These are phyloP conservation scores for Crotalus horridus DNA, from an alignment of 2,113 vertebrate genomes.

Conservation along the genomic window DNA sequence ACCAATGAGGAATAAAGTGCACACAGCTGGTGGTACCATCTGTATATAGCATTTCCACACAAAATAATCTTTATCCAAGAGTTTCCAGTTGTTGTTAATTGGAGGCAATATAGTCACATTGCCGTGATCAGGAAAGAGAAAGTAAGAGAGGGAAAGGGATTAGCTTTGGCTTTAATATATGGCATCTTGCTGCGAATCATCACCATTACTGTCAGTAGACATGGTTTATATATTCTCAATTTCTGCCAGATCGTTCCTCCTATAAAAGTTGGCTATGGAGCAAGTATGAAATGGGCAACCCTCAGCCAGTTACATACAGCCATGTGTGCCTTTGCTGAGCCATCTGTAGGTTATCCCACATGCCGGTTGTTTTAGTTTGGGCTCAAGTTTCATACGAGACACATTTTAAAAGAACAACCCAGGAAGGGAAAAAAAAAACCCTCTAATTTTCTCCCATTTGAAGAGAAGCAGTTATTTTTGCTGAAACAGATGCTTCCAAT, in stretches of 20 bases:
- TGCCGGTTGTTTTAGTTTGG: slow-evolving; percentile 12
- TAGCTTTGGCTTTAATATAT: background rate
- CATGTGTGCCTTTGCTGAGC: background rate
- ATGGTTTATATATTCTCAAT: slow-evolving; percentile 4
- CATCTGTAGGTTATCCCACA: background rate
- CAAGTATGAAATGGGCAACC: background rate
- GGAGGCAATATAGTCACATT: background rate
- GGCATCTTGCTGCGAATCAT: slow-evolving; percentile 11
- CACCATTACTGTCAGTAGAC: slow-evolving; percentile 15
- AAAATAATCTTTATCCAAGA: slow-evolving; percentile 5
- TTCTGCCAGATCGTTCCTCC: slow-evolving; percentile 8
- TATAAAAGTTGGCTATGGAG: background rate
- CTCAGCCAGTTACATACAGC: background rate
- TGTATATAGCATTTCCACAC: background rate
- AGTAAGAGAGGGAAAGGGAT: background rate
- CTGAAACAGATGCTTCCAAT: background rate
- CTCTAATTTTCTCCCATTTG: background rate
- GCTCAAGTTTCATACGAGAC: background rate
- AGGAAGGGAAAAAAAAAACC: background rate
- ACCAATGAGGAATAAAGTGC: background rate
- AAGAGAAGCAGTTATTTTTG: background rate
- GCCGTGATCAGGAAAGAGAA: background rate
- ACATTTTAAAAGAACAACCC: slow-evolving; percentile 9
- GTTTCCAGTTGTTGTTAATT: background rate
- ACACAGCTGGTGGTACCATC: background rate